Conservation (phyloP, 2,113 vertebrate genomes). For the Psilopsiagon aymara region DNA sequence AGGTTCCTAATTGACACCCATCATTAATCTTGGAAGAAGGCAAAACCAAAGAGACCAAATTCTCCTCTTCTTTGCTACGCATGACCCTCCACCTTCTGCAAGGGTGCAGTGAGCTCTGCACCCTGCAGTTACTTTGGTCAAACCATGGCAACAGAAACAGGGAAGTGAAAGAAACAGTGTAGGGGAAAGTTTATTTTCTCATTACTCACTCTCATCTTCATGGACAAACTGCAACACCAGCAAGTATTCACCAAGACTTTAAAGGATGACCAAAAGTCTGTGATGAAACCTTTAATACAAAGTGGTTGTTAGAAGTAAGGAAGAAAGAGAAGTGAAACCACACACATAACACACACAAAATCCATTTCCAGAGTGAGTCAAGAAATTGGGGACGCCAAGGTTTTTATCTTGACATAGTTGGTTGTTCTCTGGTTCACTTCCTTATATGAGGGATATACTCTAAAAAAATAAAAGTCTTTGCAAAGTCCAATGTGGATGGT, state of each 20-base stretch:
- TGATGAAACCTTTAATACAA: not conserved
- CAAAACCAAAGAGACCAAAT: not conserved
- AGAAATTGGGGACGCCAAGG: not conserved
- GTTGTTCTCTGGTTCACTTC: not conserved
- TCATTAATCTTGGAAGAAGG: not conserved
- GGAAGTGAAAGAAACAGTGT: not conserved
- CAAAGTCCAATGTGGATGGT: not conserved
- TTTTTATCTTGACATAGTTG: not conserved
- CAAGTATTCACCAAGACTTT: not conserved
- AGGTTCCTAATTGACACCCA: not conserved
- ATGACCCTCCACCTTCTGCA: not conserved
- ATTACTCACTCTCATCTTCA: not conserved
- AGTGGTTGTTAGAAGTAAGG: not conserved
- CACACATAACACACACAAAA: not conserved
- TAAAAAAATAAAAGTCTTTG: not conserved
- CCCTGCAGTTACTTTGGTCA: not conserved
- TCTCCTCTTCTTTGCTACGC: not conserved
- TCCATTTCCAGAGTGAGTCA: not conserved
- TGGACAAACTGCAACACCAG: constrained; percentile 34
- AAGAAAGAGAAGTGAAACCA: constrained; percentile 30
- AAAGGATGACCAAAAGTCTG: not conserved
- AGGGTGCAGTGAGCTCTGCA: not conserved
- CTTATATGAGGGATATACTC: not conserved
- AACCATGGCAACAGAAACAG: not conserved
- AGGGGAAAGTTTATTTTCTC: constrained; percentile 6